These are phyloP conservation scores for Herpetotheres cachinnans DNA, from an alignment of 2,113 vertebrate species.

Conservation along the genomic window DNA sequence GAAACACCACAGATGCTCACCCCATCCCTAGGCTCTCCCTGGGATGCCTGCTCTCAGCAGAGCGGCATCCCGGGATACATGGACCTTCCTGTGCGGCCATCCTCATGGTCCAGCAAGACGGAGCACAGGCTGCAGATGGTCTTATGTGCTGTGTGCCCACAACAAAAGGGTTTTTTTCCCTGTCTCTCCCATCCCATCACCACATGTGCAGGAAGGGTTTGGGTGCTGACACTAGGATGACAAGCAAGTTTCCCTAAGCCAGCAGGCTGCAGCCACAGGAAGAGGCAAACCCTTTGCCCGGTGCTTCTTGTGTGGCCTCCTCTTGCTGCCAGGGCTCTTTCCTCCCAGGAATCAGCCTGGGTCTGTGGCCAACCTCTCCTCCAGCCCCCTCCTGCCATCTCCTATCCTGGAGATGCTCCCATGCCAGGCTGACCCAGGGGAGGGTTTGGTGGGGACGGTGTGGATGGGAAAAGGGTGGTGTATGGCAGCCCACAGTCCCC, in stretches of 20 bases:
- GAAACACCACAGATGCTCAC: accelerated
- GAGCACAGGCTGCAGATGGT: neutral
- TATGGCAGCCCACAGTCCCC: accelerated
- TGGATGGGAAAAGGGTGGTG: neutral
- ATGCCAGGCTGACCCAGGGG: neutral
- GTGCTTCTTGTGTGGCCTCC: neutral
- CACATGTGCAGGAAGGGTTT: neutral
- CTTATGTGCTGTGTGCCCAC: too few relatives aligned
- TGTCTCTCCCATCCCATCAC: too few relatives aligned
- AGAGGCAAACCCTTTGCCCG: neutral
- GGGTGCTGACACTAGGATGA: neutral
- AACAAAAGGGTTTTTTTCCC: too few relatives aligned
- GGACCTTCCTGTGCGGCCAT: accelerated
- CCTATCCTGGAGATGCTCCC: neutral
- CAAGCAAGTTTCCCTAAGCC: neutral
- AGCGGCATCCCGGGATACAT: accelerated
- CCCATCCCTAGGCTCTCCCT: neutral
- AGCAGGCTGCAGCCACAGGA: neutral
- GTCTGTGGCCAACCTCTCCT: neutral
- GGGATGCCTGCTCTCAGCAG: neutral
- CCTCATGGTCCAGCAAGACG: neutral
- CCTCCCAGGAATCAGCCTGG: neutral
- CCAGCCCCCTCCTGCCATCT: neutral
- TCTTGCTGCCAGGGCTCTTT: neutral
- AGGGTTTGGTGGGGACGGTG: neutral